Evolutionary conservation across 2,888 invertebrate species (phyloP).

Genomic region (Orthosia incerta): DNA sequence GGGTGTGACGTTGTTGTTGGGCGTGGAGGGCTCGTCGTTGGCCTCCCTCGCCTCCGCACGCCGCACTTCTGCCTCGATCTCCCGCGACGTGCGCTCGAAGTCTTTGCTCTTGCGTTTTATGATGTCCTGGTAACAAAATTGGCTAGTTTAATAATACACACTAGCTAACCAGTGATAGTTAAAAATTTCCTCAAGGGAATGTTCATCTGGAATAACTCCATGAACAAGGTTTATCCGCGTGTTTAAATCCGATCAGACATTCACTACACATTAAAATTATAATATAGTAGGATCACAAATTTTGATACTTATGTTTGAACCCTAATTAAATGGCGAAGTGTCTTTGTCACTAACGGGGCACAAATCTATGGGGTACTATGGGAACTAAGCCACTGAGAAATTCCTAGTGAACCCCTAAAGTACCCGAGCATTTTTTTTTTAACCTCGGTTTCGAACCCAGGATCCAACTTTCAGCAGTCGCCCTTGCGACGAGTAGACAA

Average conservation of each 20-base stretch:
- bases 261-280: too few relatives aligned
- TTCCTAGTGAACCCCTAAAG: not conserved
- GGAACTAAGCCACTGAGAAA: not conserved
- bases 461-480: not conserved
- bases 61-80: constrained; percentile 93
- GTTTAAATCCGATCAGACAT: too few relatives aligned
- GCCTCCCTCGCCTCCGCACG: constrained; percentile 91
- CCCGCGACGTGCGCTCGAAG: constrained; percentile 94
- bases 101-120: constrained; percentile 92
- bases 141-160: not conserved
- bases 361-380: not conserved
- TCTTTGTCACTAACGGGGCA: not conserved
- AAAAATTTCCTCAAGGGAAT: too few relatives aligned
- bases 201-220: too few relatives aligned
- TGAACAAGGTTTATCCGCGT: too few relatives aligned
- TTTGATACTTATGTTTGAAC: not conserved
- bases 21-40: constrained; percentile 72
- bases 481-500: not conserved
- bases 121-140: constrained; percentile 86
- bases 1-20: constrained; percentile 64
- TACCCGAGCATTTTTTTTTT: too few relatives aligned
- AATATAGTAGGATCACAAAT: not conserved
- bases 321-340: not conserved
- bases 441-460: too few relatives aligned
- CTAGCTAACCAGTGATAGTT: not conserved